Evolutionary conservation across 2,888 invertebrate species (phyloP).

Genomic region (Pammene fasciana): DNA sequence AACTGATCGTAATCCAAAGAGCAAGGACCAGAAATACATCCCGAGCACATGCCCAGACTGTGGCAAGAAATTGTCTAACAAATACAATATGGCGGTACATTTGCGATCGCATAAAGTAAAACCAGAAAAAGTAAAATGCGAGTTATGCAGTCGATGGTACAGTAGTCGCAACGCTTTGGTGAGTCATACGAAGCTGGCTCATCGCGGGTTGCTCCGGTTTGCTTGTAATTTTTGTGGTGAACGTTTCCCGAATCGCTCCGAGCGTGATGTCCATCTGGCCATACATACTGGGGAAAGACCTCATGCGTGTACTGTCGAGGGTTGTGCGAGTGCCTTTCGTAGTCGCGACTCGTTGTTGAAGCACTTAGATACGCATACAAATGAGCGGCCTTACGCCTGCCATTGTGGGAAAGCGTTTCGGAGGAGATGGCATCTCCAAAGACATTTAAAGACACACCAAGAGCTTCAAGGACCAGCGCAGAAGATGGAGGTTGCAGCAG

Average conservation of each 20-base stretch:
- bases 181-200: constrained; percentile 58
- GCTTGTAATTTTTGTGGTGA: constrained; percentile 62
- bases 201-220: constrained; percentile 60
- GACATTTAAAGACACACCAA: constrained; percentile 67
- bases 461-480: not conserved
- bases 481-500: not conserved
- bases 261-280: constrained; percentile 69
- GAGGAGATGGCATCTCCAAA: constrained; percentile 66
- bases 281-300: constrained; percentile 77
- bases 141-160: constrained; percentile 61
- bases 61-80: constrained; percentile 74
- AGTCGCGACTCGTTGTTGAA: constrained; percentile 61
- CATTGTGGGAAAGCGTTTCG: constrained; percentile 66
- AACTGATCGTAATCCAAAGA: constrained; percentile 40
- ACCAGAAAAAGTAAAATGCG: constrained; percentile 56
- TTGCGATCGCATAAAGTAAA: constrained; percentile 63
- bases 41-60: constrained; percentile 77
- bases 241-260: constrained; percentile 55
- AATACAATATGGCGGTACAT: constrained; percentile 77
- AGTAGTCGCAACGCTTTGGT: constrained; percentile 62
- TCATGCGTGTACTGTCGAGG: constrained; percentile 61
- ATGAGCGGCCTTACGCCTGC: constrained; percentile 63
- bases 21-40: constrained; percentile 61
- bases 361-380: constrained; percentile 65
- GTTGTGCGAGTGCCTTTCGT: constrained; percentile 67